These are phyloP conservation scores for Lanius collurio DNA, from an alignment of 2,113 vertebrate genomes.

Conservation along the genomic window DNA sequence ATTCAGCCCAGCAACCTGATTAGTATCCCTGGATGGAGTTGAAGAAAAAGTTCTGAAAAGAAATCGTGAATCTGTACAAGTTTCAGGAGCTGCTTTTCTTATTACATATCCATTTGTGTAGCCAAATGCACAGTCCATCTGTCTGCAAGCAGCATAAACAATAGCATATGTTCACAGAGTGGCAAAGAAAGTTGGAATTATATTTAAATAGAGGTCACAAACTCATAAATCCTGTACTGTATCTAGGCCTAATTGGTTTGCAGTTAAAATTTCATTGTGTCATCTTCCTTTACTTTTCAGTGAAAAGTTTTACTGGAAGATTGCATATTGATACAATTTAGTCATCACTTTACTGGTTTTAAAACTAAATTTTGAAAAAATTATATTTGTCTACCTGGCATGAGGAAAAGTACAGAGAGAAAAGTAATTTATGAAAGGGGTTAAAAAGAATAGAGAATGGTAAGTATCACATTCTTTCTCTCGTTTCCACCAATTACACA, in stretches of 20 bases:
- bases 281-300: neutral
- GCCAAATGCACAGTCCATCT: neutral
- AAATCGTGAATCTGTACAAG: fast-evolving
- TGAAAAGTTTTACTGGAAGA: neutral
- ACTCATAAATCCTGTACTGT: neutral
- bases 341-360: neutral
- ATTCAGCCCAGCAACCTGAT: neutral
- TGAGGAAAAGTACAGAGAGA: neutral
- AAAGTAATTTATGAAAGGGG: neutral
- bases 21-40: neutral
- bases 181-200: neutral
- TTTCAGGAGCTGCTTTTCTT: neutral
- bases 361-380: neutral
- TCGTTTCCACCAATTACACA: neutral
- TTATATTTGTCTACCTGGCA: neutral
- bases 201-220: neutral
- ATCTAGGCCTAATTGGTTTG: neutral
- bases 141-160: neutral
- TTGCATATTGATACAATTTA: neutral
- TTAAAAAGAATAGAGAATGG: neutral
- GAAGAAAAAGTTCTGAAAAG: neutral
- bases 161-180: neutral
- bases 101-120: neutral
- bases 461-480: neutral
- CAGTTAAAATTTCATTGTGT: neutral